Evolutionary conservation across 2,888 invertebrate species (phyloP).

Genomic region (Acanthopleura granulata): DNA sequence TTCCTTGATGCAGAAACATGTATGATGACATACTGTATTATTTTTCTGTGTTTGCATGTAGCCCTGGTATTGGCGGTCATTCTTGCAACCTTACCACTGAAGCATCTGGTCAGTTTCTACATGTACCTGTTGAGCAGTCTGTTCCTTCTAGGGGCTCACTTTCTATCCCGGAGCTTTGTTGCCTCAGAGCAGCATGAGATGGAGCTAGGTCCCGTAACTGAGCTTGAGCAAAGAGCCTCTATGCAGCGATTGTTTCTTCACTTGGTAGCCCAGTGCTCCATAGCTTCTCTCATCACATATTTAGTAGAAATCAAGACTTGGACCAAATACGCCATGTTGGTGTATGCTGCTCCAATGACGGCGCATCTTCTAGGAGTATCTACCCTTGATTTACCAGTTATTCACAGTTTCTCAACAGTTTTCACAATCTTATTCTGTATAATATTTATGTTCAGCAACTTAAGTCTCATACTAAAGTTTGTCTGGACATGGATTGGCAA

Average conservation of each 20-base stretch:
- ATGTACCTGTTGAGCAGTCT: constrained; percentile 71
- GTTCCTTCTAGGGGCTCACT: constrained; percentile 69
- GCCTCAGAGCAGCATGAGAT: constrained; percentile 52
- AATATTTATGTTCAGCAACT: constrained; percentile 68
- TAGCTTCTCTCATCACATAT: constrained; percentile 65
- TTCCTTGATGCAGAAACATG: no score
- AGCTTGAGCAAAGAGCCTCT: constrained; percentile 49
- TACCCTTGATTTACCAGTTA: constrained; percentile 58
- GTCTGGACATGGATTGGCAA: constrained; percentile 52
- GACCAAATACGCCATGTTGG: constrained; percentile 66
- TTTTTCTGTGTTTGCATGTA: constrained; percentile 66
- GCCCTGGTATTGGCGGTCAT: constrained; percentile 71
- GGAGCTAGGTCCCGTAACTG: constrained; percentile 30
- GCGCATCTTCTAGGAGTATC: constrained; percentile 71
- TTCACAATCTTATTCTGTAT: constrained; percentile 68
- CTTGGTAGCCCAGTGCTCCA: constrained; percentile 63
- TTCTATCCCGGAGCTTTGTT: constrained; percentile 70
- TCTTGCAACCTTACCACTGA: constrained; percentile 71
- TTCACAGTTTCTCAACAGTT: constrained; percentile 71
- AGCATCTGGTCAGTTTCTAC: constrained; percentile 71
- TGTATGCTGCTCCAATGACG: constrained; percentile 71
- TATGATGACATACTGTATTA: no score
- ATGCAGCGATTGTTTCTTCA: constrained; percentile 63
- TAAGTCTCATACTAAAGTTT: constrained; percentile 66
- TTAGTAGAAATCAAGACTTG: constrained; percentile 68